Conservation (phyloP, 2,888 invertebrate species). For the Brachylomia viminalis region DNA sequence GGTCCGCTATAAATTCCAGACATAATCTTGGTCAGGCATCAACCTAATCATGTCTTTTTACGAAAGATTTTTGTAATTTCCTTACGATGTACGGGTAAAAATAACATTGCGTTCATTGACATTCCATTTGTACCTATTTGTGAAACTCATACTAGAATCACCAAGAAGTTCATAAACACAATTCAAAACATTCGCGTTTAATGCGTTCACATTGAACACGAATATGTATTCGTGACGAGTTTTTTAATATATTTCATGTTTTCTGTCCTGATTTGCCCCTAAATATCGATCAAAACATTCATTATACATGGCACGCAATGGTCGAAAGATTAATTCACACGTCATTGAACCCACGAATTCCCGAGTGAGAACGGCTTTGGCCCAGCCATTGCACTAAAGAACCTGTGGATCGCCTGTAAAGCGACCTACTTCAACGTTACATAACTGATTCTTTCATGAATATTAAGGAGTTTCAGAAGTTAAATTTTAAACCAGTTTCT, state of each 20-base stretch:
- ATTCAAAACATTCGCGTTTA: neutral
- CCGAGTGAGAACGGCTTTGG: neutral
- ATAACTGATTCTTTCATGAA: conserved; percentile 26
- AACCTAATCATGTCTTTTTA: neutral
- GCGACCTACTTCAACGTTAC: neutral
- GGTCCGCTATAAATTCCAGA: neutral
- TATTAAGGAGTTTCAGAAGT: neutral
- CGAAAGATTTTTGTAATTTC: neutral
- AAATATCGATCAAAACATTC: conserved; percentile 29
- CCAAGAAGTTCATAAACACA: too few relatives aligned
- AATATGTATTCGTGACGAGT: conserved; percentile 14
- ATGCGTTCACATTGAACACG: neutral
- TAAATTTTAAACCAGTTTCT: neutral
- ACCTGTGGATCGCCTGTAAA: conserved; percentile 14
- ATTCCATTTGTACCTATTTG: neutral
- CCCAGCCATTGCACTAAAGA: conserved; percentile 5
- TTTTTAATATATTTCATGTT: conserved; percentile 3
- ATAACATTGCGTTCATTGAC: neutral
- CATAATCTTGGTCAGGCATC: neutral
- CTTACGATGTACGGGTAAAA: too few relatives aligned
- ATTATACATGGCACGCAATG: conserved; percentile 12
- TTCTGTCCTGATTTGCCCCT: conserved; percentile 15
- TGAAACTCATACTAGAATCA: neutral
- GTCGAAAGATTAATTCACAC: conserved; percentile 1
- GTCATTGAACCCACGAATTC: conserved; percentile 6